Evolutionary conservation across 2,113 vertebrate genomes (phyloP).

Genomic region (Tyrannus savana): DNA sequence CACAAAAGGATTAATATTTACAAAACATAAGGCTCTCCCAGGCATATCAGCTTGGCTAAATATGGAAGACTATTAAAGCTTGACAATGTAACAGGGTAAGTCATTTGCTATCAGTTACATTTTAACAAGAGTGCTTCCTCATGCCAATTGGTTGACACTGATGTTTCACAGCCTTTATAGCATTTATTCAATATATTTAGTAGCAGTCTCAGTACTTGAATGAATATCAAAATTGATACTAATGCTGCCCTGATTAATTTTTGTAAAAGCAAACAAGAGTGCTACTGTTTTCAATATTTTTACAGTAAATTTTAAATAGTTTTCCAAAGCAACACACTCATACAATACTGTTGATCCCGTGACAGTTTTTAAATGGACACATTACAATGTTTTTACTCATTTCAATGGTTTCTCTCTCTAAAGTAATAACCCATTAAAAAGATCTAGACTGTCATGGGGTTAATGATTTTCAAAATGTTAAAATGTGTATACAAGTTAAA

Average conservation of each 20-base stretch:
- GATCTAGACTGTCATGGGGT: background rate
- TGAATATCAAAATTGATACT: slow-evolving; percentile 10
- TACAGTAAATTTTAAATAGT: slow-evolving; percentile 18
- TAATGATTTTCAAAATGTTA: background rate
- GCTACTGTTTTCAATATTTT: background rate
- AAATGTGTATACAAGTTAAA: background rate
- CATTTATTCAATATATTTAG: slow-evolving; percentile 33
- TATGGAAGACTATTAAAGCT: background rate
- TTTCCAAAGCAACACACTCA: slow-evolving; percentile 19
- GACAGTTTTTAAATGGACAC: background rate
- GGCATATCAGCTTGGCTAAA: background rate
- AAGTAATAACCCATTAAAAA: background rate
- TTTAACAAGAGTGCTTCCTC: slow-evolving; percentile 23
- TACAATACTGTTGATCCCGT: background rate
- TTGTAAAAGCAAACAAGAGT: background rate
- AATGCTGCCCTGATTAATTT: background rate
- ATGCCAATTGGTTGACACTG: background rate
- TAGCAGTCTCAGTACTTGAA: slow-evolving; percentile 7
- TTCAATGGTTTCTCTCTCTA: background rate
- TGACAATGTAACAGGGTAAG: slow-evolving; percentile 26
- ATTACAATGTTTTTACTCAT: background rate
- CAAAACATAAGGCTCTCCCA: slow-evolving; percentile 14
- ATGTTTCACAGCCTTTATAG: background rate
- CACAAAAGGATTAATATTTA: slow-evolving; percentile 36
- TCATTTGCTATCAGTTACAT: slow-evolving; percentile 45